Evolutionary conservation across 2,797 vertebrate species (phyloP), one percentile per base, ranked within the genome.

Genomic region (Tragopan temminckii): DNA sequence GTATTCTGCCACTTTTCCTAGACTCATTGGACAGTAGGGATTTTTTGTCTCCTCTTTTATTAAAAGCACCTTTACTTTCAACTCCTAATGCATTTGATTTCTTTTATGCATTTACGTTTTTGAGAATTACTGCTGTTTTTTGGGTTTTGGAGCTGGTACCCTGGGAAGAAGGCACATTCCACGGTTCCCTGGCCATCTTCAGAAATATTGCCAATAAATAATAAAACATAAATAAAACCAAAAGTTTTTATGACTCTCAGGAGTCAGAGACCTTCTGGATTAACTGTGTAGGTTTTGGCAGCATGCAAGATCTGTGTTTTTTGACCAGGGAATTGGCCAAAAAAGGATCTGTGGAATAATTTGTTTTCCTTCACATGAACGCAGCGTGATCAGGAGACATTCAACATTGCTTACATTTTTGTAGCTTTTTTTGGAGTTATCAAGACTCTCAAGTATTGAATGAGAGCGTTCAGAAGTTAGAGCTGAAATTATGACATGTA

Each of bases 261-360:
- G 31, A 88, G 17, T 7, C 71, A 24, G 53, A 88, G 72, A 78
- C 55, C 74, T 78, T 83, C 58, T 66, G 48, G 53, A 20, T 27
- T 88, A 85, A 80, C 61, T 61, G 38, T 42, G 43, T 83, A 43
- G 52, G n/a, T 69, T 88, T 81, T 86, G 55, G 78, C 83, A 86
- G 46, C 35, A 13, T 57, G 55, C n/a, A 69, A 76, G 46, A 15
- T 67, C 63, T 86, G 9, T 18, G 17, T 84, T 92, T 75, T 94
- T 89, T 77, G 64, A 74, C 31, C 76, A 82, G 75, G n/a, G 90
- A 75, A 68, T 74, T 29, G 40, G 17, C 53, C 48, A 80, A 61
- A 77, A 78, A 48, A 68, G 23, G 18, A 68, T 87, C 57, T 82
- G 46, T 87, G 79, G 64, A 85, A 78, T 88, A 67, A 53, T 68